These are phyloP conservation scores for Crocuta crocuta DNA, from an alignment of 2,113 vertebrate genomes.

Conservation along the genomic window DNA sequence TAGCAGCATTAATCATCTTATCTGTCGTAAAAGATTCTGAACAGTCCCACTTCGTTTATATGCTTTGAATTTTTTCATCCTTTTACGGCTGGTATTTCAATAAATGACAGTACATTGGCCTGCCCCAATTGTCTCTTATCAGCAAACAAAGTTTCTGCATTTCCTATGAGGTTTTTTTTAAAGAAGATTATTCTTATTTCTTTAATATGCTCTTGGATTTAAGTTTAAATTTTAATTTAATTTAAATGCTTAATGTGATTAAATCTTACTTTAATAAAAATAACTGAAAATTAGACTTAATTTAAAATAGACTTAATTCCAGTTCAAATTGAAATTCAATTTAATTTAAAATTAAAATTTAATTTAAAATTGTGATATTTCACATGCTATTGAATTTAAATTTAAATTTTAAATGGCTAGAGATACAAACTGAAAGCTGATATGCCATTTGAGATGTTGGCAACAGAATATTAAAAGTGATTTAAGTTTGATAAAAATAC, in stretches of 20 bases:
- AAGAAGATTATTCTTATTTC: conserved; percentile 56
- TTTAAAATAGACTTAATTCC: conserved; percentile 69
- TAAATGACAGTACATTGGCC: background rate
- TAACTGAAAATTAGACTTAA: conserved; percentile 71
- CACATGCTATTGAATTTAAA: conserved; percentile 67
- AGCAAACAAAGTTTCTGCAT: conserved; percentile 24
- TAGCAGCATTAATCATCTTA: background rate
- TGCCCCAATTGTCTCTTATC: background rate
- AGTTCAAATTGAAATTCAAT: conserved; percentile 63
- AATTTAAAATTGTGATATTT: conserved; percentile 77
- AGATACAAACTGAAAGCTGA: conserved; percentile 53
- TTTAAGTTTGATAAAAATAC: conserved; percentile 40
- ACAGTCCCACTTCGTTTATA: background rate
- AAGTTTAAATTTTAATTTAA: conserved; percentile 71
- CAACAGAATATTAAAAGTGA: conserved; percentile 65
- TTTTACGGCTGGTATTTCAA: background rate
- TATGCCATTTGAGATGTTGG: conserved; percentile 61
- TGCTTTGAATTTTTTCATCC: background rate
- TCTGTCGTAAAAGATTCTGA: background rate
- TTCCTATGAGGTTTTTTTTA: conserved; percentile 27
- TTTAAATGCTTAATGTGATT: conserved; percentile 75
- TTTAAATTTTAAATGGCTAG: conserved; percentile 75
- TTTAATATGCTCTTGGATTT: conserved; percentile 50
- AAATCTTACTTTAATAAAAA: conserved; percentile 73
- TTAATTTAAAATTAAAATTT: conserved; percentile 78